Percentiles rank a stretch among this genome's conserved stretches.
Conservation (phyloP, 2,888 invertebrate genomes). For the Drosophila macrospina region DNA sequence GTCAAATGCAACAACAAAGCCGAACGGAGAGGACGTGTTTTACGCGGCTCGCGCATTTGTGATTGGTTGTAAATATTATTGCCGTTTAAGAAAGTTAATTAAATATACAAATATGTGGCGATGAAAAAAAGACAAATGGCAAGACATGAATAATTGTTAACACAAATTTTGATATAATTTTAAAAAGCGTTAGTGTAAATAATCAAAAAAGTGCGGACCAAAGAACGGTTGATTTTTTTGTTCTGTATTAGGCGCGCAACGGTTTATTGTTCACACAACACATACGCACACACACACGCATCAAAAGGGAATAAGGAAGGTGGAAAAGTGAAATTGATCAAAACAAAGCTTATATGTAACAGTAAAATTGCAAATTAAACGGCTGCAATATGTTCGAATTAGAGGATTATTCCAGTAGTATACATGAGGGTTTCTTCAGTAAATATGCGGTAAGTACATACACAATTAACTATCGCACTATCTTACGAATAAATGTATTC, state of each 20-base stretch:
- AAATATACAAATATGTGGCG: slow-evolving; percentile 29
- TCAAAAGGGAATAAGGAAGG: slow-evolving; percentile 20
- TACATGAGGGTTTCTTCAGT: slow-evolving; percentile 88
- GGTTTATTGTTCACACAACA: slow-evolving; percentile 40
- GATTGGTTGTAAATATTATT: slow-evolving; percentile 42
- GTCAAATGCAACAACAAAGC: slow-evolving; percentile 59
- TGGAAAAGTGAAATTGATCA: slow-evolving; percentile 48
- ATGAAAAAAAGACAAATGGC: slow-evolving; percentile 12
- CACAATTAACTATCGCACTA: slow-evolving; percentile 20
- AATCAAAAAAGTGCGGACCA: slow-evolving; percentile 23
- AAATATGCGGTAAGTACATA: slow-evolving; percentile 89
- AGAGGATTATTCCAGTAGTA: slow-evolving; percentile 89
- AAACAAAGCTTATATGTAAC: slow-evolving; percentile 65
- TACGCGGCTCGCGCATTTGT: slow-evolving; percentile 39
- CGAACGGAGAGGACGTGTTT: slow-evolving; percentile 47
- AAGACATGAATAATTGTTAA: slow-evolving; percentile 19
- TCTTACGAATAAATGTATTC: slow-evolving; percentile 2
- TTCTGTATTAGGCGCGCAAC: slow-evolving; percentile 41
- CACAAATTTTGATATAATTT: slow-evolving; percentile 15
- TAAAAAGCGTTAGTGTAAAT: slow-evolving; percentile 27
- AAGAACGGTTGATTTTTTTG: slow-evolving; percentile 48
- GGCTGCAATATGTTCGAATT: slow-evolving; percentile 88
- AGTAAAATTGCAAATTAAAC: slow-evolving; percentile 32
- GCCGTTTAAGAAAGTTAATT: slow-evolving; percentile 24
- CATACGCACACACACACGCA: slow-evolving; percentile 5